Evolutionary conservation across 2,113 vertebrate genomes (phyloP), one percentile per base, ranked within the genome.

Genomic region (Deroptyus accipitrinus): DNA sequence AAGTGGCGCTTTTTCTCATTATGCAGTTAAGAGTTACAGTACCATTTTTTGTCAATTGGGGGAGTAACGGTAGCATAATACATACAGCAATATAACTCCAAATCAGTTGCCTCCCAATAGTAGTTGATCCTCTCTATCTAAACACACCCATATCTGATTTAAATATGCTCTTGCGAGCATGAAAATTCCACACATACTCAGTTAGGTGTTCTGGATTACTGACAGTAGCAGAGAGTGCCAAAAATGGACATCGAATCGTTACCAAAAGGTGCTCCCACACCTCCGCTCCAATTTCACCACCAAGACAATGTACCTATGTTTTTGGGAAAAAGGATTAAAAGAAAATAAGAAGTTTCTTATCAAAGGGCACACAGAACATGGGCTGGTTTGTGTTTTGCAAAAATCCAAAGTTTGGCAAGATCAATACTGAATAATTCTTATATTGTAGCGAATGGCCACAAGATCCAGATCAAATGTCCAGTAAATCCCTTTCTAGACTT

Each of bases 221-320:
- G 61, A 98, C 97, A 49, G 98, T 98, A 61, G 97, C 98, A 30
- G 98, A 98, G 35, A 98, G 97, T 3, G 98, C 98, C 92, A 98
- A 88, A 95, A 98, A 98, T 1, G 97, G 97, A 79, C 98, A 98
- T 46, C 93, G 93, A 86, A 98, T 97, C 96, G 97, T 98, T 72
- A 97, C 97, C 24, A 98, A 92, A 37, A 98, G 93, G 81, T 98
- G 98, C 30, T 98, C 98, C 98, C 97, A 98, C 89, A 97, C 33
- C 79, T 98, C 98, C 68, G 97, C 98, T 92, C 98, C 98, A 86
- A 98, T 97, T 96, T 98, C 97, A 83, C 96, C 82, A 0, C 96
- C 97, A 69, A 98, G 95, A 88, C 96, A 97, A 83, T 98, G 97
- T 18, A 97, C 88, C 98, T 98, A 37, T 39, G 14, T 59, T 86